Conservation (phyloP, 2,888 invertebrate species). For the Chrysopilus asiliformis region DNA sequence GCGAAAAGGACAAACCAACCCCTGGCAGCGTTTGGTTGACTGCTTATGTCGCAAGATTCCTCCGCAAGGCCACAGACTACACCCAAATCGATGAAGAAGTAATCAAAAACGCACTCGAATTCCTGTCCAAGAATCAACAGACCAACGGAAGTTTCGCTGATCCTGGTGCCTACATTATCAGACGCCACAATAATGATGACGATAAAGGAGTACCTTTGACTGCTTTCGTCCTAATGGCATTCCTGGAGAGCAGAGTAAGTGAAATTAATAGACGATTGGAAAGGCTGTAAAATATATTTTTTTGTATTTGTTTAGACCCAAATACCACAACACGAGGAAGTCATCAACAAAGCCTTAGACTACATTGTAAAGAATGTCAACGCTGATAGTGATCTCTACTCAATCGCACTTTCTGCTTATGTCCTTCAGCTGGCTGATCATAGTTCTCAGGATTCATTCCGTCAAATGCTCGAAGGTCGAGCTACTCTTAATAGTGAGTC, state of each 20-base stretch:
- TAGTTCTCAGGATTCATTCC: slow-evolving; percentile 51
- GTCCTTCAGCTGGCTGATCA: slow-evolving; percentile 64
- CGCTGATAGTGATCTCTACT: slow-evolving; percentile 52
- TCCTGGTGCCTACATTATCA: slow-evolving; percentile 39
- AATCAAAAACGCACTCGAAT: slow-evolving; percentile 51
- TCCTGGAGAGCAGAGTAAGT: slow-evolving; percentile 51
- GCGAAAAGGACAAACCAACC: slow-evolving; percentile 54
- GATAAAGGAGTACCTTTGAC: slow-evolving; percentile 61
- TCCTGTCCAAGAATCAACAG: slow-evolving; percentile 52
- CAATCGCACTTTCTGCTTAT: slow-evolving; percentile 60
- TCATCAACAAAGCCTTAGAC: slow-evolving; percentile 62
- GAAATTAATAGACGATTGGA: too few species aligned
- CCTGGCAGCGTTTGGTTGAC: slow-evolving; percentile 68
- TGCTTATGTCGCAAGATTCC: slow-evolving; percentile 68
- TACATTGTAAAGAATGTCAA: slow-evolving; percentile 56
- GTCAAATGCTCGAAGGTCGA: slow-evolving; percentile 43
- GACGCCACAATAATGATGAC: not conserved
- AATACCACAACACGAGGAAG: slow-evolving; percentile 42
- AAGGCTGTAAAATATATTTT: too few species aligned
- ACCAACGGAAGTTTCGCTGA: slow-evolving; percentile 69
- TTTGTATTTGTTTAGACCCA: slow-evolving; percentile 1
- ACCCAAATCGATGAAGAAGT: slow-evolving; percentile 57
- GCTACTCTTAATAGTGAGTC: slow-evolving; percentile 36
- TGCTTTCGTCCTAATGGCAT: slow-evolving; percentile 61
- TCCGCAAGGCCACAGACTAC: slow-evolving; percentile 55